phyloP scores from a whole-genome alignment of 2,113 vertebrate species.

The Sinocyclocheilus anophthalmus region DNA sequence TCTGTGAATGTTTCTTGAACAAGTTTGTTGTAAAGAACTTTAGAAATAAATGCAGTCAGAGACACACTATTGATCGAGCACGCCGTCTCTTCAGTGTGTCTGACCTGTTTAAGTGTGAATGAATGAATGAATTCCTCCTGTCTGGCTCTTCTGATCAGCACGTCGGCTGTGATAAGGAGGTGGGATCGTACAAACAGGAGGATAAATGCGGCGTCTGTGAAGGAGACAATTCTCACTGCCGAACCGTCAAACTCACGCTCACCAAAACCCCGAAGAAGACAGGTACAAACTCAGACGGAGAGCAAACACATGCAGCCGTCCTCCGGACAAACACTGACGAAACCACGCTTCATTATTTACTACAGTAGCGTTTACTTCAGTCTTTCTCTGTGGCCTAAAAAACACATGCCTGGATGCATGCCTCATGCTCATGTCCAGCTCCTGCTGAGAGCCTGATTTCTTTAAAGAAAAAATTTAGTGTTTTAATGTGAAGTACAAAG shows the following conservation, averaged over 20 bases:
- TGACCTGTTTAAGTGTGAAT: too few relatives aligned
- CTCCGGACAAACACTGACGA: too few relatives aligned
- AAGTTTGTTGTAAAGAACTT: too few relatives aligned
- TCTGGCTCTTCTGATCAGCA: constrained; percentile 73
- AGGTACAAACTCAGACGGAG: constrained; percentile 72
- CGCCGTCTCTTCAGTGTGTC: too few relatives aligned
- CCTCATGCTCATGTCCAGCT: background rate
- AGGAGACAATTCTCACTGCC: constrained; percentile 96
- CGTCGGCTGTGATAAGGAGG: constrained; percentile 94
- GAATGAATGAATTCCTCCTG: background rate
- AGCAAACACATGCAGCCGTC: background rate
- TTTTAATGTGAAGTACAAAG: background rate
- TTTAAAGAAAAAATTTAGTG: too few relatives aligned
- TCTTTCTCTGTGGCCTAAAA: too few relatives aligned
- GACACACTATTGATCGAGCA: too few relatives aligned
- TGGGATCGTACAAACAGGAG: constrained; percentile 92
- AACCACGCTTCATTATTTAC: too few relatives aligned
- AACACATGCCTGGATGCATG: too few relatives aligned
- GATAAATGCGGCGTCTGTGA: constrained; percentile 97
- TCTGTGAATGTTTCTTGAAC: too few relatives aligned
- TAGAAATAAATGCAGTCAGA: too few relatives aligned
- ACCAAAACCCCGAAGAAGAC: constrained; percentile 89
- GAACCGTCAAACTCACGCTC: constrained; percentile 93
- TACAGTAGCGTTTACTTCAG: too few relatives aligned
- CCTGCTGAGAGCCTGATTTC: background rate